These are phyloP conservation scores for Meriones unguiculatus DNA, from an alignment of 2,113 vertebrate genomes.

Conservation along the genomic window DNA sequence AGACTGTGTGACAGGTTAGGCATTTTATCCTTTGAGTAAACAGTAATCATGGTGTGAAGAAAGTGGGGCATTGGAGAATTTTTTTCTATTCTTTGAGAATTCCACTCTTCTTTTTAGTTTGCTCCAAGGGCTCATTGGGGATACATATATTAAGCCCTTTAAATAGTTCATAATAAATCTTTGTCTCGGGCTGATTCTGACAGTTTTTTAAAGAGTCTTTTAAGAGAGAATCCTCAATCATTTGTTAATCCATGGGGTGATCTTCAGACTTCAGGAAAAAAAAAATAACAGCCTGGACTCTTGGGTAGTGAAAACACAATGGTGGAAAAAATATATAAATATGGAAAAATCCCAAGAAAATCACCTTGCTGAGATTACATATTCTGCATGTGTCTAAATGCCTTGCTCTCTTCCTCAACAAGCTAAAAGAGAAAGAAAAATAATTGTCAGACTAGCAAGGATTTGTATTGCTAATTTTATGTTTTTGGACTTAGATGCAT, in stretches of 20 bases:
- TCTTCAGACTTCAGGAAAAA: constrained; percentile 88
- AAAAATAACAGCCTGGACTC: constrained; percentile 85
- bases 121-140: constrained; percentile 93
- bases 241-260: constrained; percentile 92
- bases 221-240: constrained; percentile 92
- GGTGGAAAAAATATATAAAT: constrained; percentile 83
- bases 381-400: constrained; percentile 73
- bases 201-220: constrained; percentile 93
- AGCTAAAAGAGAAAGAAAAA: constrained; percentile 55
- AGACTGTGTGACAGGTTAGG: constrained; percentile 89
- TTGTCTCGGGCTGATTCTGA: constrained; percentile 93
- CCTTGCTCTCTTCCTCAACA: constrained; percentile 70
- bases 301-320: constrained; percentile 85
- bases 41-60: constrained; percentile 91
- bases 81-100: constrained; percentile 91
- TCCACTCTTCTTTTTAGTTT: constrained; percentile 92
- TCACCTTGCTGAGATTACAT: constrained; percentile 69
- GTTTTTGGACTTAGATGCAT: constrained; percentile 40
- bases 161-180: constrained; percentile 95
- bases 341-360: constrained; percentile 82
- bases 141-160: constrained; percentile 94
- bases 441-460: constrained; percentile 47
- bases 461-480: constrained; percentile 78
- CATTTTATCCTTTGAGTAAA: constrained; percentile 92
- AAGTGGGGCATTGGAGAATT: constrained; percentile 90